A percentile compares a stretch with the other conserved stretches of the same genome.
Evolutionary conservation across 2,797 vertebrate genomes (phyloP).

Genomic region (Lepus oiostolus): DNA sequence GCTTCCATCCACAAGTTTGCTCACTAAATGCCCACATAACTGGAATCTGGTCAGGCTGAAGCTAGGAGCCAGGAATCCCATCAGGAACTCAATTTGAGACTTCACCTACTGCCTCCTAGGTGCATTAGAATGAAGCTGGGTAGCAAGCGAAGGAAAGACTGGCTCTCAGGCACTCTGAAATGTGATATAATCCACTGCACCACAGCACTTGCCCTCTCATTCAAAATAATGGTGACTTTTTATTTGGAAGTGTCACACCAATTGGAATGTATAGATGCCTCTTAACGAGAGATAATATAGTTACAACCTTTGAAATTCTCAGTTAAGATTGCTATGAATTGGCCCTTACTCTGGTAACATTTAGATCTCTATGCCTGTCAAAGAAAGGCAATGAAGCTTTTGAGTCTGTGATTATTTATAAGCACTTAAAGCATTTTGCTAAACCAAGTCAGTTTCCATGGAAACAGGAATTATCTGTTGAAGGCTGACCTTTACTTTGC

Average conservation of each 20-base stretch:
- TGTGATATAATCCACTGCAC: too few species aligned
- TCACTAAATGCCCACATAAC: too few species aligned
- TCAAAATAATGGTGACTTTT: background rate
- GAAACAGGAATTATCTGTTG: slow-evolving; percentile 72
- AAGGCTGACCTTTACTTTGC: slow-evolving; percentile 76
- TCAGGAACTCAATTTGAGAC: too few species aligned
- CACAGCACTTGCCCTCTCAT: background rate
- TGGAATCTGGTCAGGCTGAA: too few species aligned
- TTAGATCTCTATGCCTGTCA: slow-evolving; percentile 37
- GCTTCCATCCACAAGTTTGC: too few species aligned
- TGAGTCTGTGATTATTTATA: slow-evolving; percentile 69
- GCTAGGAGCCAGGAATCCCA: too few species aligned
- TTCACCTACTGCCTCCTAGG: too few species aligned
- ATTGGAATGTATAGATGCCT: background rate
- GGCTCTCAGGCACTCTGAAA: too few species aligned
- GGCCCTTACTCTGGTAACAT: background rate
- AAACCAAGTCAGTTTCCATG: slow-evolving; percentile 69
- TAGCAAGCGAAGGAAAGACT: too few species aligned
- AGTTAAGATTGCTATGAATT: background rate
- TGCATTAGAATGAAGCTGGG: too few species aligned
- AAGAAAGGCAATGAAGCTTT: slow-evolving; percentile 43
- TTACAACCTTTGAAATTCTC: slow-evolving; percentile 16
- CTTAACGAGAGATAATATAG: slow-evolving; percentile 12
- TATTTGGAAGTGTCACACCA: background rate
- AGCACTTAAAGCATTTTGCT: slow-evolving; percentile 51